Evolutionary conservation across 2,888 invertebrate species (phyloP), one percentile per base, ranked within the genome.

Genomic region (Gonocerus acuteangulatus): DNA sequence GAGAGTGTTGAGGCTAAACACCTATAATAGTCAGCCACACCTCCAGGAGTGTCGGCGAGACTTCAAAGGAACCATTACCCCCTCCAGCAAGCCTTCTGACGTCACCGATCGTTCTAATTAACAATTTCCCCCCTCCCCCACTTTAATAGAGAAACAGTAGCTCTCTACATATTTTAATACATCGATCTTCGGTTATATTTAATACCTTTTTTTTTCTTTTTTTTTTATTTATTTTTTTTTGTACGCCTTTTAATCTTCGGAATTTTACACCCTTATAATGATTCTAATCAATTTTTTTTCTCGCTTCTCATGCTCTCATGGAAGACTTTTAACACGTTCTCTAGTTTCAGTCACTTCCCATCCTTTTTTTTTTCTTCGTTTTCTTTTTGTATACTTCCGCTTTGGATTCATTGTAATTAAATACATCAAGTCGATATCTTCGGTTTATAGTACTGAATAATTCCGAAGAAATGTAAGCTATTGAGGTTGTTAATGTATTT

Each of bases 131-230:
- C 52, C 52, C 22, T 19, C 52, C 52, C 6, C 39, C 52, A 36
- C 18, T 49, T 45, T 52, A 52, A 52, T 52, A 52, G 52, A 21
- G 22, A 52, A 52, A 52, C 52, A 52, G 52, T 52, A 52, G 52
- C 52, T 19, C 52, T 52, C 52, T 52, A 52, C 52, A 52, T 52
- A 52, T 52, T 52, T 52, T 52, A 52, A 52, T 52, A 52, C 21
- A 36, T 39, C 39, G 39, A 21, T 52, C 52, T 22, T n/a, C 39
- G 9, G 18, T 39, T n/a, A 39, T 11, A 39, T 39, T 39, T 39
- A 11, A n/a, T 22, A 1, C 3, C 2, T 22, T 39, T 39, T 39
- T 39, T 39, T 13, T 32, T 32, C 7, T 45, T 18, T 45, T 2
- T 1, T 2, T 15, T 34, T 16, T 51, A 18, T 34, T 23, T n/a